Conservation (phyloP, 1,140 invertebrate species). For the Drosophila pruinosa region DNA sequence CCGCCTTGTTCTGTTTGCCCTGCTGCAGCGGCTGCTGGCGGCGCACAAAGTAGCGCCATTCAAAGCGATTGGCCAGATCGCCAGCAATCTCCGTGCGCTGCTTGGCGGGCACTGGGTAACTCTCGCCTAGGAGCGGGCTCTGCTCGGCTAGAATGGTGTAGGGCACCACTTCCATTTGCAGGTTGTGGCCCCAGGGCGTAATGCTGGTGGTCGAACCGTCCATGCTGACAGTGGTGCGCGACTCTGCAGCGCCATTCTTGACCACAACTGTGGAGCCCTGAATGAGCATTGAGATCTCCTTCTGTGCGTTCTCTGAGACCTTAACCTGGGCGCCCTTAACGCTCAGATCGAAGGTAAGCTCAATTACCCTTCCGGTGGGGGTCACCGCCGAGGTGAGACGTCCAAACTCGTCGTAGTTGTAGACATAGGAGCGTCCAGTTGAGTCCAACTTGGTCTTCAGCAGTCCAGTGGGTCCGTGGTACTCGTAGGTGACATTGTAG, state of each 20-base stretch:
- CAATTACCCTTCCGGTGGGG: conserved; percentile 95
- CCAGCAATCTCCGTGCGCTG: conserved; percentile 94
- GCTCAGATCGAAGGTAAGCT: conserved; percentile 93
- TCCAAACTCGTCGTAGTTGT: conserved; percentile 97
- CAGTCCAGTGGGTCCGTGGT: conserved; percentile 94
- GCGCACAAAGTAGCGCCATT: conserved; percentile 95
- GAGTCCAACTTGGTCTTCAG: conserved; percentile 94
- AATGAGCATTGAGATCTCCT: conserved; percentile 92
- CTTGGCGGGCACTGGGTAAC: conserved; percentile 94
- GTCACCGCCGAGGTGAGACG: conserved; percentile 94
- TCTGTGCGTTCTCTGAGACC: conserved; percentile 91
- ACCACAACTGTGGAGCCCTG: conserved; percentile 93
- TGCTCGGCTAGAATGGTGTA: conserved; percentile 93
- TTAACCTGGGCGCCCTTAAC: conserved; percentile 94
- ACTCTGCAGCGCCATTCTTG: conserved; percentile 90
- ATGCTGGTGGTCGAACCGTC: conserved; percentile 91
- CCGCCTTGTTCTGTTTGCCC: conserved; percentile 85
- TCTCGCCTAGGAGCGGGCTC: conserved; percentile 92
- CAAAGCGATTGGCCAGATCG: conserved; percentile 95
- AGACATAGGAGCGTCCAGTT: conserved; percentile 95
- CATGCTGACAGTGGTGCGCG: conserved; percentile 90
- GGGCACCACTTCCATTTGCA: conserved; percentile 93
- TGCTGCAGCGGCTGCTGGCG: conserved; percentile 84
- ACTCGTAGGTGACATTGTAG: conserved; percentile 96
- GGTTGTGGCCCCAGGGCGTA: conserved; percentile 91